These are phyloP conservation scores for Iphiclides podalirius DNA, from an alignment of 2,888 invertebrate genomes.

Conservation along the genomic window DNA sequence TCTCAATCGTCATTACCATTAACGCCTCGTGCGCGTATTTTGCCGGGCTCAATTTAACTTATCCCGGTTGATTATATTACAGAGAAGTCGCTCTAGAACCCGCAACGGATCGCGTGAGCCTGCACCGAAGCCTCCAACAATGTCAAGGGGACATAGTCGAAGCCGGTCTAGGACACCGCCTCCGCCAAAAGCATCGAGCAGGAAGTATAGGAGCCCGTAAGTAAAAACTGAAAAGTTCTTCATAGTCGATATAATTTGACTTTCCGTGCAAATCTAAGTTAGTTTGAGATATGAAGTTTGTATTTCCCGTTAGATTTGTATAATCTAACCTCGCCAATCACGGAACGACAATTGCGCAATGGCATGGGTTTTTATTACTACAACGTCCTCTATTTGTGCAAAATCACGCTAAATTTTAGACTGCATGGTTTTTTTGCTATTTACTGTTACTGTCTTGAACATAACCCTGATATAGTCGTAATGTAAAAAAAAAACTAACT, in stretches of 20 bases:
- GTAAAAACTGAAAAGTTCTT: too few species aligned
- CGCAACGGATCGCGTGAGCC: constrained; percentile 75
- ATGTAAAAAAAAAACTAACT: too few species aligned
- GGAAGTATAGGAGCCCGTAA: constrained; percentile 77
- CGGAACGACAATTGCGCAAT: constrained; percentile 57
- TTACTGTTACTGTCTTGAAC: too few species aligned
- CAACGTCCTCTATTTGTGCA: constrained; percentile 5
- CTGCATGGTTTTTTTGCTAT: background rate
- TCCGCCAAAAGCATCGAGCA: constrained; percentile 68
- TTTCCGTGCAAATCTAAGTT: too few species aligned
- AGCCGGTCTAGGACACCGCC: constrained; percentile 77
- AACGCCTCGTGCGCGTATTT: constrained; percentile 52
- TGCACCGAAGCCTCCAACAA: constrained; percentile 58
- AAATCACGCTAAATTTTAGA: too few species aligned
- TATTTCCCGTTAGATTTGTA: too few species aligned
- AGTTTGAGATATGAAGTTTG: too few species aligned
- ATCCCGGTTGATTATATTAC: constrained; percentile 40
- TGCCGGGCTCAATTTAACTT: constrained; percentile 20
- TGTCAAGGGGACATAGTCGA: constrained; percentile 71
- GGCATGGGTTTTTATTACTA: constrained; percentile 26
- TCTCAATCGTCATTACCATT: constrained; percentile 33
- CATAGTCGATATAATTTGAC: too few species aligned
- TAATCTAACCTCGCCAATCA: constrained; percentile 62
- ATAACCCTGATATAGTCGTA: too few species aligned
- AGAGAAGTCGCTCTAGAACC: constrained; percentile 76